Evolutionary conservation across 2,797 vertebrate species (phyloP).

Genomic region (Sus cebifrons): DNA sequence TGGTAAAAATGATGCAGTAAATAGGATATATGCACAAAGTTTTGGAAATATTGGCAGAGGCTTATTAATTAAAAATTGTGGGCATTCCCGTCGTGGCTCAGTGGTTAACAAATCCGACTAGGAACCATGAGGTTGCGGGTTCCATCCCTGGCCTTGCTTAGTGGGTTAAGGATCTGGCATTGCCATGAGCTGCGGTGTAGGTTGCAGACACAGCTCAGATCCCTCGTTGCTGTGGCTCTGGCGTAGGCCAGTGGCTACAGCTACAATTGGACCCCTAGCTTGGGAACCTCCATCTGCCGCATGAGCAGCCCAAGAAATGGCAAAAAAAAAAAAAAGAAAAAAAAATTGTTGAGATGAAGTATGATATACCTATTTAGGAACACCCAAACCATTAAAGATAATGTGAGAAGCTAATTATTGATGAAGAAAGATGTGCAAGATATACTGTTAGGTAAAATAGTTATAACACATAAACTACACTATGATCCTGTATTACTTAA

Average conservation of each 20-base stretch:
- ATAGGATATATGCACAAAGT: not conserved
- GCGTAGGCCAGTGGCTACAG: too few species aligned
- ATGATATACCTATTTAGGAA: not conserved
- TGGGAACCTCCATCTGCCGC: too few species aligned
- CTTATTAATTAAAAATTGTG: not conserved
- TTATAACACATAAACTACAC: conserved; percentile 17
- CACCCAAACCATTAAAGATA: conserved; percentile 61
- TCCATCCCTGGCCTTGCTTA: too few species aligned
- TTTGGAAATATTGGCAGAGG: not conserved
- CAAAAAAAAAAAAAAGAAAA: not conserved
- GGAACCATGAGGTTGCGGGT: too few species aligned
- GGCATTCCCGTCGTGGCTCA: too few species aligned
- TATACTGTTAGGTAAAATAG: not conserved
- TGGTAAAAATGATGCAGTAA: not conserved
- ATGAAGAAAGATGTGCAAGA: conserved; percentile 23
- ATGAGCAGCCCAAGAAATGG: too few species aligned
- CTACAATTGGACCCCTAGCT: too few species aligned
- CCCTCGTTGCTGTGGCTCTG: too few species aligned
- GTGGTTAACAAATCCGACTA: too few species aligned
- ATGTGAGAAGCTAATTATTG: not conserved
- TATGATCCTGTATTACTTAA: conserved; percentile 18
- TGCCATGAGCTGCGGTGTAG: too few species aligned
- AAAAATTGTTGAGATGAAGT: conserved; percentile 28
- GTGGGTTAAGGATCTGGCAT: too few species aligned
- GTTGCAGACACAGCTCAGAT: too few species aligned